Base-by-base conservation (phyloP, 2,888 invertebrate genomes). In the Holacanthella duospinosa region DNA sequence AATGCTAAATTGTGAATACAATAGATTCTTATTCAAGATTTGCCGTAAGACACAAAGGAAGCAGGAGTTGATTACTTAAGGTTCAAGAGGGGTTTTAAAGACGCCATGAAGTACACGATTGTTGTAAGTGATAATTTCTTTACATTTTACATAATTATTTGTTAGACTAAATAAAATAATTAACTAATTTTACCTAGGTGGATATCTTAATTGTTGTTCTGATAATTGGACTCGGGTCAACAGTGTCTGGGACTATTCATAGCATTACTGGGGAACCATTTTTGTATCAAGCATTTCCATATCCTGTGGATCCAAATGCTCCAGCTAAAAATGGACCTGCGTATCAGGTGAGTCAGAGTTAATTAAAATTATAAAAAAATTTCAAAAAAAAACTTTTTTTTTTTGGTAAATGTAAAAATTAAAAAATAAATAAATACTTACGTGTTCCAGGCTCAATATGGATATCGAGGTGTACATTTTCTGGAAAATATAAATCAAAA, bases 261-360 rank as follows among this genome's bases (percentile, higher is more conserved):
- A 48, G n/a, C n/a, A 48, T 48, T 4, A 21, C n/a, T 16, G 48
- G 48, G 48, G n/a, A 9, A 21, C 48, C 48, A 48, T 48, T 48
- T 21, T 21, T 48, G 4, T 48, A 48, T 21, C 4, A n/a, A 4
- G 16, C 48, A 21, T 9, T 48, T 4, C 4, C 19, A 9, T 48
- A 48, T 48, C 16, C 21, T n/a, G 48, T 48, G 12, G 48, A 48
- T 21, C 48, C 48, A 4, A 48, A 9, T 4, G 48, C 48, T 21
- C 48, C 48, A n/a, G 12, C 48, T 21, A 48, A 48, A 48, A 48
- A 48, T 48, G 48, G 48, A 48, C 48, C 48, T 21, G n/a, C 48
- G 4, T 48, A n/a, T 21, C 48, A 48, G 48, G 48, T 48, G 9
- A 36, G 36, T 36, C 36, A 12, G 9, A 12, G 16, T 12, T 12